Conservation (phyloP, 2,888 invertebrate genomes). For the Sympetrum striolatum region DNA sequence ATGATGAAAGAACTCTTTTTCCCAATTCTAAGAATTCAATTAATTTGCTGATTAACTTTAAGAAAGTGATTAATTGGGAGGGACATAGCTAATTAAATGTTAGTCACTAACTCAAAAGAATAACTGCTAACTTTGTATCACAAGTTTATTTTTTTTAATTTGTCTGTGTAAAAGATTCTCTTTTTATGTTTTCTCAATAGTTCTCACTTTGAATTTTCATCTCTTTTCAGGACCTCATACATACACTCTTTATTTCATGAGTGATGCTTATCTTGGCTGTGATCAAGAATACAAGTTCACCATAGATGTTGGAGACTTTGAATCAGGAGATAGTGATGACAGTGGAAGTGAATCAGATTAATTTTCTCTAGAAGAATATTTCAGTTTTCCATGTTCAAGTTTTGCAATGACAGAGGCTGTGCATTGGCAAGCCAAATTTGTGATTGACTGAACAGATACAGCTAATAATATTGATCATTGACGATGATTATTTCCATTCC, state of each 20-base stretch:
- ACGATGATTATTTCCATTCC: background rate
- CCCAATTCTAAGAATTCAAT: no score
- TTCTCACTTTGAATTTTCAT: background rate
- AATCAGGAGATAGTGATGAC: conserved; percentile 59
- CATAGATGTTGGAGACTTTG: conserved; percentile 80
- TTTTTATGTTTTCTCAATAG: background rate
- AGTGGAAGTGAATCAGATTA: conserved; percentile 33
- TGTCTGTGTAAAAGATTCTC: background rate
- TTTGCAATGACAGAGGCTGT: background rate
- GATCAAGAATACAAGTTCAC: conserved; percentile 98
- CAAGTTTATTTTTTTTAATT: background rate
- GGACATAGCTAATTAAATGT: no score
- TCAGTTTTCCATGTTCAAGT: background rate
- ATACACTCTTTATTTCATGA: conserved; percentile 98
- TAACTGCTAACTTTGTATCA: no score
- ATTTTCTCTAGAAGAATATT: background rate
- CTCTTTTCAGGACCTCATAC: conserved; percentile 75
- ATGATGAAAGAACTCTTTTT: no score
- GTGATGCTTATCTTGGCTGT: conserved; percentile 98
- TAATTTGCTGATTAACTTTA: no score
- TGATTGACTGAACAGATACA: background rate
- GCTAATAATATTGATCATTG: background rate
- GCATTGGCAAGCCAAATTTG: background rate
- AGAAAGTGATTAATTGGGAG: no score
- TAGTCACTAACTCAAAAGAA: no score